Percentiles rank a stretch among this genome's conserved stretches.
Evolutionary conservation across 2,888 invertebrate genomes (phyloP).

Genomic region (Acrocyrtus sp.): DNA sequence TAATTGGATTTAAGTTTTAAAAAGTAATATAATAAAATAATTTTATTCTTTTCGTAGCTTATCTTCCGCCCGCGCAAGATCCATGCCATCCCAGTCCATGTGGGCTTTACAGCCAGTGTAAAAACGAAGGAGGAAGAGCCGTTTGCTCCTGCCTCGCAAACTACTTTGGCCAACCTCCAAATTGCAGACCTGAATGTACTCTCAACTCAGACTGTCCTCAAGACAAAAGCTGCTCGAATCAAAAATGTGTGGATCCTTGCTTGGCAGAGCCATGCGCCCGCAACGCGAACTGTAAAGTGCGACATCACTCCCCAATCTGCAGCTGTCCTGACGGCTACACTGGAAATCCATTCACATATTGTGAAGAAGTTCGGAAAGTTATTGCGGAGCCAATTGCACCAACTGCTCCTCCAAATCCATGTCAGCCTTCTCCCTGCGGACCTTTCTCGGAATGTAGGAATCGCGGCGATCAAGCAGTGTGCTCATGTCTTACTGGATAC

Average conservation of each 20-base stretch:
- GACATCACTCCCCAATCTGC: constrained; percentile 84
- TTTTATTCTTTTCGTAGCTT: constrained; percentile 17
- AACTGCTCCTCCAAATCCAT: constrained; percentile 64
- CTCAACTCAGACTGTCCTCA: constrained; percentile 81
- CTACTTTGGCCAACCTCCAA: constrained; percentile 77
- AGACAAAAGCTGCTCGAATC: constrained; percentile 83
- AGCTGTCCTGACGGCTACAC: constrained; percentile 79
- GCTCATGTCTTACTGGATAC: constrained; percentile 74
- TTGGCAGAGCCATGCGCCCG: constrained; percentile 78
- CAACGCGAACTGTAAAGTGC: constrained; percentile 81
- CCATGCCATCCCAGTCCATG: constrained; percentile 52
- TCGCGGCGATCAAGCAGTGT: constrained; percentile 63
- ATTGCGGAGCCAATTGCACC: constrained; percentile 70
- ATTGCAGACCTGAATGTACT: constrained; percentile 74
- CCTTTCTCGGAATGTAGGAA: constrained; percentile 46
- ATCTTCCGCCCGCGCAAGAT: constrained; percentile 37
- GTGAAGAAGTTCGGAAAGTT: constrained; percentile 63
- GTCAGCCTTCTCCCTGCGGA: constrained; percentile 62
- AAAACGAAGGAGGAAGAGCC: constrained; percentile 70
- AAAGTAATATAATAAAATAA: background rate
- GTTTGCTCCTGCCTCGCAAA: constrained; percentile 73
- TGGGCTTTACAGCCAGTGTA: constrained; percentile 75
- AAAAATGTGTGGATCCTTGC: constrained; percentile 73
- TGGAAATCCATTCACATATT: constrained; percentile 76
- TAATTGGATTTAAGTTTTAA: background rate